These are phyloP conservation scores for Entomyzon cyanotis DNA, from an alignment of 2,113 vertebrate species.

Conservation along the genomic window DNA sequence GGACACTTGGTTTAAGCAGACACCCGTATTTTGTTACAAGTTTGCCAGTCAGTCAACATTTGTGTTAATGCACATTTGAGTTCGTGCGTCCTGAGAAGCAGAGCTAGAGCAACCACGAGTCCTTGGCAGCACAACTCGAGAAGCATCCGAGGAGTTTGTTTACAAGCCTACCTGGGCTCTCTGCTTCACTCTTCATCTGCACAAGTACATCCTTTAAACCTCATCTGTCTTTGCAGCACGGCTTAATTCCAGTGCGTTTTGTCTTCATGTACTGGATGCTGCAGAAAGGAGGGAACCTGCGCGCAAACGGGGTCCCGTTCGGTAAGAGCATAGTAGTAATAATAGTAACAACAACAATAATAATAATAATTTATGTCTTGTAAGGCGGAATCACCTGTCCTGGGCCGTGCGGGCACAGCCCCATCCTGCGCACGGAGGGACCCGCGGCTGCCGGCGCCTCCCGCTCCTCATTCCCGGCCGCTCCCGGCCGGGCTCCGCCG, in stretches of 20 bases:
- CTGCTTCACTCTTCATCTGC: not conserved
- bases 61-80: not conserved
- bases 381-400: not conserved
- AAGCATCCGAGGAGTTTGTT: not conserved
- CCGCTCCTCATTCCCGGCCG: not conserved
- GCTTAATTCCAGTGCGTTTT: accelerated
- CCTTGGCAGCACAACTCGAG: not conserved
- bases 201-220: not conserved
- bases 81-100: not conserved
- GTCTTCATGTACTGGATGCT: accelerated
- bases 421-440: not conserved
- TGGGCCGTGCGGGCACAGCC: not conserved
- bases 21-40: not conserved
- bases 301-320: accelerated
- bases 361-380: too few relatives aligned
- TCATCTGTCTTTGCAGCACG: accelerated
- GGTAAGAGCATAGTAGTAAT: not conserved
- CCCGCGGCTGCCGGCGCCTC: not conserved
- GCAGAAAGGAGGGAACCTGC: not conserved
- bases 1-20: accelerated
- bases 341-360: too few relatives aligned
- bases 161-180: not conserved
- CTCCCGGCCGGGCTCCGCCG: not conserved
- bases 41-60: not conserved
- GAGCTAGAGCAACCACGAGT: too few relatives aligned